Conservation (phyloP, 2,113 vertebrate genomes). For the Nothobranchius kuhntae region DNA sequence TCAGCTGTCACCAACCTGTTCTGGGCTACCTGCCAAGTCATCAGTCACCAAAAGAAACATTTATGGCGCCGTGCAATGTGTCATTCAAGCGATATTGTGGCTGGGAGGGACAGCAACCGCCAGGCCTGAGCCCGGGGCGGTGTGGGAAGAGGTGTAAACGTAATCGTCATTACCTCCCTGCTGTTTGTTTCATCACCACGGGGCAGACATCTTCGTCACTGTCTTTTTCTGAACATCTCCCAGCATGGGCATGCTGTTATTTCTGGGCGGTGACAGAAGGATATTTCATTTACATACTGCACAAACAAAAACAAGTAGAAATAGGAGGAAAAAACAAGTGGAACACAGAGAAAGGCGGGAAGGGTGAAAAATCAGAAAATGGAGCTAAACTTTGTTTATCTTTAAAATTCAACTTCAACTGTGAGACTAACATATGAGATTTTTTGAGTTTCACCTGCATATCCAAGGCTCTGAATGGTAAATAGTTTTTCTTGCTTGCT, state of each 20-base stretch:
- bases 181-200: conserved; percentile 59
- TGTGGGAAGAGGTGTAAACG: conserved; percentile 61
- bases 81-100: conserved; percentile 30
- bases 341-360: background rate
- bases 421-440: too few relatives aligned
- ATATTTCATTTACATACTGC: conserved; percentile 51
- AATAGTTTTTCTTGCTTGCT: too few relatives aligned
- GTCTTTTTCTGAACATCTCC: conserved; percentile 50
- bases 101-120: conserved; percentile 32
- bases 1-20: conserved; percentile 17
- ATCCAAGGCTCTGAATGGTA: background rate
- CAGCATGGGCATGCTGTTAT: conserved; percentile 62
- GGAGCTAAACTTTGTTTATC: too few relatives aligned
- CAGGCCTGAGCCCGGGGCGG: conserved; percentile 23
- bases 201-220: conserved; percentile 59
- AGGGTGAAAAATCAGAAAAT: background rate
- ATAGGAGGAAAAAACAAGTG: conserved; percentile 7
- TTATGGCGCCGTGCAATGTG: conserved; percentile 20
- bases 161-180: conserved; percentile 61
- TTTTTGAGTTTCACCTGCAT: too few relatives aligned
- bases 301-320: conserved; percentile 49
- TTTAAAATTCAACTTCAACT: too few relatives aligned
- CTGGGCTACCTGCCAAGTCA: conserved; percentile 34
- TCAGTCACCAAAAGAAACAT: conserved; percentile 38
- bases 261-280: conserved; percentile 36